Conservation (phyloP, 1,140 invertebrate genomes). For the Heliconius himera region DNA sequence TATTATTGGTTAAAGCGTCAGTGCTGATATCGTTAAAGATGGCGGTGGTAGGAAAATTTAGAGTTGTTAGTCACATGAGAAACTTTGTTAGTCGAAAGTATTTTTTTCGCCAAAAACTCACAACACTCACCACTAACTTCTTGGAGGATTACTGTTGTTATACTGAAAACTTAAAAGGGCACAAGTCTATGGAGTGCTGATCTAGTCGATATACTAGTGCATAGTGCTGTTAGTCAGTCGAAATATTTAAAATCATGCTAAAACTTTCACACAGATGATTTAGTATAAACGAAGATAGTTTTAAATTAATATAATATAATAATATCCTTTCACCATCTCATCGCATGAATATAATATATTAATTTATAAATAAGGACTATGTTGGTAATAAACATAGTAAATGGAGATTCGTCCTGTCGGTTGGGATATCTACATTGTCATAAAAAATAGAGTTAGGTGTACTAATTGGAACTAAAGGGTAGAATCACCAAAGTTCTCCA, state of each 20-base stretch:
- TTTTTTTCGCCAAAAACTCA: slow-evolving; percentile 66
- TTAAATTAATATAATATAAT: slow-evolving; percentile 35
- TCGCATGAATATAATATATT: background rate
- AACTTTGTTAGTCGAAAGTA: slow-evolving; percentile 61
- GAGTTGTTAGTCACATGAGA: slow-evolving; percentile 39
- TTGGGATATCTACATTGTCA: slow-evolving; percentile 55
- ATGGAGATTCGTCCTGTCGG: slow-evolving; percentile 50
- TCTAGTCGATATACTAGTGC: slow-evolving; percentile 66
- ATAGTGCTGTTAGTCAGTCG: slow-evolving; percentile 77
- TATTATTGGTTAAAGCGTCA: slow-evolving; percentile 36
- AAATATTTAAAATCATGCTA: slow-evolving; percentile 66
- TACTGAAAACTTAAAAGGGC: slow-evolving; percentile 75
- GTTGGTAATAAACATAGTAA: slow-evolving; percentile 63
- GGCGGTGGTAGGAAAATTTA: slow-evolving; percentile 38
- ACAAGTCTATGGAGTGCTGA: slow-evolving; percentile 72
- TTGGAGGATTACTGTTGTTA: slow-evolving; percentile 73
- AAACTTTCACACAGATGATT: slow-evolving; percentile 62
- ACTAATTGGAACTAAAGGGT: slow-evolving; percentile 24
- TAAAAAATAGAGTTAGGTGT: slow-evolving; percentile 51
- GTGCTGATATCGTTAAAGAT: slow-evolving; percentile 24
- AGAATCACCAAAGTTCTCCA: slow-evolving; percentile 69
- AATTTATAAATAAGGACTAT: slow-evolving; percentile 32
- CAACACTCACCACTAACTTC: slow-evolving; percentile 79
- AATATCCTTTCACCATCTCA: slow-evolving; percentile 42
- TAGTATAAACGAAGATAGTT: slow-evolving; percentile 74